A percentile compares a stretch with the other conserved stretches of the same genome.
Evolutionary conservation across 2,888 invertebrate species (phyloP).

Genomic region (Leptodirus hochenwartii): DNA sequence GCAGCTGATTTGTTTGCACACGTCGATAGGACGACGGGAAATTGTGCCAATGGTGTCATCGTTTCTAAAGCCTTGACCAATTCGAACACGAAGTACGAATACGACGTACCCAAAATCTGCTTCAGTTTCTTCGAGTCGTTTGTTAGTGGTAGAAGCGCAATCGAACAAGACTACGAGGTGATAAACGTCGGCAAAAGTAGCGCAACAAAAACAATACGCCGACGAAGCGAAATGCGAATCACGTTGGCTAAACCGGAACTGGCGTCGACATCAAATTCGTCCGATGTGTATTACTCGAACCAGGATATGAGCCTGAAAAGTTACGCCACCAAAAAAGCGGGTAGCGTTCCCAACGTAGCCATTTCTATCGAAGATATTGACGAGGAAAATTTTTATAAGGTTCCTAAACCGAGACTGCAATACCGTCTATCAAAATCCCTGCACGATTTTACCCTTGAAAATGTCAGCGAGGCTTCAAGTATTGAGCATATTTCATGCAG

Average conservation of each 20-base stretch:
- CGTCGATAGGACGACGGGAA: slow-evolving; percentile 10
- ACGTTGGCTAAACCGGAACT: slow-evolving; percentile 4
- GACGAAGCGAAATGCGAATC: slow-evolving; percentile 1
- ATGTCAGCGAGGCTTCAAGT: slow-evolving; percentile 16
- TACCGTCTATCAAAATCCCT: slow-evolving; percentile 23
- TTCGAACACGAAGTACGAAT: slow-evolving; percentile 17
- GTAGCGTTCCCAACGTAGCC: slow-evolving; percentile 13
- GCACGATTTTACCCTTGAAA: slow-evolving; percentile 22
- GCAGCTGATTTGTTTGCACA: slow-evolving; percentile 14
- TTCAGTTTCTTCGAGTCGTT: slow-evolving; percentile 24
- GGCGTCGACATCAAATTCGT: slow-evolving; percentile 8
- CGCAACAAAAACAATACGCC: not conserved
- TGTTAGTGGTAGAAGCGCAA: not conserved
- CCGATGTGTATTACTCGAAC: slow-evolving; percentile 11
- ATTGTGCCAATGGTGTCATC: slow-evolving; percentile 8
- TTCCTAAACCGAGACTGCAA: slow-evolving; percentile 19
- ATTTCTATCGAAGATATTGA: slow-evolving; percentile 15
- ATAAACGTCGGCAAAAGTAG: not conserved
- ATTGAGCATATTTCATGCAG: slow-evolving; percentile 26
- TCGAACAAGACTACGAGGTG: slow-evolving; percentile 1
- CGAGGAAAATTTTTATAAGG: slow-evolving; percentile 23
- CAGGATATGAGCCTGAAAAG: slow-evolving; percentile 15
- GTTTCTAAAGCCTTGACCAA: slow-evolving; percentile 8
- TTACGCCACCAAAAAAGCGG: slow-evolving; percentile 24
- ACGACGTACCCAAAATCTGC: slow-evolving; percentile 26